Conservation (phyloP, 2,797 vertebrate genomes). For the Paratrypauchen microcephalus region DNA sequence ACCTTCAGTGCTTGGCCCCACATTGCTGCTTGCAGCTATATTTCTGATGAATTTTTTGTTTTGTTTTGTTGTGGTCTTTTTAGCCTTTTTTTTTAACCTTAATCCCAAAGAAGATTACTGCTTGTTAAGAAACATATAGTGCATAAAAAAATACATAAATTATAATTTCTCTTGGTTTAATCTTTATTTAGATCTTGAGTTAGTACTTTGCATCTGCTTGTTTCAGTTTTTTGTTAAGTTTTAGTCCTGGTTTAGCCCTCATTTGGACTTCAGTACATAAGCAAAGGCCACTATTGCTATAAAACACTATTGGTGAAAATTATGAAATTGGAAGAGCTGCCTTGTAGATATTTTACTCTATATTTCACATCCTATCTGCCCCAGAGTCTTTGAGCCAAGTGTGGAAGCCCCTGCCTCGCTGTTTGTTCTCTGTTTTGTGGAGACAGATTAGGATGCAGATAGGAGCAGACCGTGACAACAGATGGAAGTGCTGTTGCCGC, state of each 20-base stretch:
- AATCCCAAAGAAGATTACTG: not conserved
- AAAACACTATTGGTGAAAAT: not conserved
- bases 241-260: not conserved
- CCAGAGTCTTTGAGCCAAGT: constrained; percentile 50
- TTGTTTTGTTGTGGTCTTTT: not conserved
- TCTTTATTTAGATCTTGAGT: not conserved
- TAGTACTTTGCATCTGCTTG: not conserved
- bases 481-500: constrained; percentile 69
- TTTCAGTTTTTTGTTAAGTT: not conserved
- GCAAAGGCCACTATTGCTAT: not conserved
- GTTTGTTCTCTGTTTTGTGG: constrained; percentile 47
- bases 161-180: not conserved
- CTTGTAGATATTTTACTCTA: constrained; percentile 12
- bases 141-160: not conserved
- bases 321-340: not conserved
- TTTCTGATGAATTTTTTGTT: not conserved
- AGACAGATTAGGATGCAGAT: constrained; percentile 70
- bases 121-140: not conserved
- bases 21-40: too few relatives aligned
- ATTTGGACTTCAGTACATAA: not conserved
- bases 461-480: constrained; percentile 70
- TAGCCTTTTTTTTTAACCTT: not conserved
- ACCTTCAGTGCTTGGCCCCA: too few relatives aligned
- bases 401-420: constrained; percentile 27
- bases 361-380: constrained; percentile 56